These are phyloP conservation scores for Bradynema listronoti DNA, from an alignment of 1,140 invertebrate species.

Conservation along the genomic window DNA sequence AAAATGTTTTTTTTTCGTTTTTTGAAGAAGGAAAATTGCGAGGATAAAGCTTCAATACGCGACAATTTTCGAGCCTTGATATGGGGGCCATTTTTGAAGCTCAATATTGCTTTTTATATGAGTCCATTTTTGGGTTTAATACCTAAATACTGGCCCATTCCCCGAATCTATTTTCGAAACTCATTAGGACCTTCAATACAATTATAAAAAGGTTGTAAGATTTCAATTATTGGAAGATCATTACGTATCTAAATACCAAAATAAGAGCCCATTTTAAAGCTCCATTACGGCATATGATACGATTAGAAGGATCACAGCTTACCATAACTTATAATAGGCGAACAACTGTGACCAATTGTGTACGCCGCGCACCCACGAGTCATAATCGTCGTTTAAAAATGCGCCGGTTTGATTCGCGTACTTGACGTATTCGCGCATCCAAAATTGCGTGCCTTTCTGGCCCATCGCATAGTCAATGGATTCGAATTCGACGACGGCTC, in stretches of 20 bases:
- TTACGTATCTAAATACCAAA: no score
- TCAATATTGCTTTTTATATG: no score
- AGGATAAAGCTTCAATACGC: no score
- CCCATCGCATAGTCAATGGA: slow-evolving; percentile 39
- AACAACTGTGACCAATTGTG: slow-evolving; percentile 56
- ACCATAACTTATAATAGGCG: slow-evolving; percentile 57
- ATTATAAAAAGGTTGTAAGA: slow-evolving; percentile 21
- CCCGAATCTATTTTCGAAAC: not conserved
- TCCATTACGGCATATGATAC: no score
- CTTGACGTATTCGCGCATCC: slow-evolving; percentile 53
- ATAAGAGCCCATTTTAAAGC: no score
- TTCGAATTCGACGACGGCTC: slow-evolving; percentile 51
- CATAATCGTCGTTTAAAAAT: slow-evolving; percentile 45
- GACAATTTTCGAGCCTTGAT: no score
- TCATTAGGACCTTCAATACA: not conserved
- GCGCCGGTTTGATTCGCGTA: slow-evolving; percentile 53
- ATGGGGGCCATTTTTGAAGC: no score
- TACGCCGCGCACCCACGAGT: slow-evolving; percentile 52
- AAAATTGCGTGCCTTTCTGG: slow-evolving; percentile 51
- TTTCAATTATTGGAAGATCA: no score
- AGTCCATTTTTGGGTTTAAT: no score
- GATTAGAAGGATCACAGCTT: no score
- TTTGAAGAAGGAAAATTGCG: no score
- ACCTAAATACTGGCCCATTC: no score
- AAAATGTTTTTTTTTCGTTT: not conserved